Evolutionary conservation across 2,888 invertebrate genomes (phyloP).

Genomic region (Venusia cambrica): DNA sequence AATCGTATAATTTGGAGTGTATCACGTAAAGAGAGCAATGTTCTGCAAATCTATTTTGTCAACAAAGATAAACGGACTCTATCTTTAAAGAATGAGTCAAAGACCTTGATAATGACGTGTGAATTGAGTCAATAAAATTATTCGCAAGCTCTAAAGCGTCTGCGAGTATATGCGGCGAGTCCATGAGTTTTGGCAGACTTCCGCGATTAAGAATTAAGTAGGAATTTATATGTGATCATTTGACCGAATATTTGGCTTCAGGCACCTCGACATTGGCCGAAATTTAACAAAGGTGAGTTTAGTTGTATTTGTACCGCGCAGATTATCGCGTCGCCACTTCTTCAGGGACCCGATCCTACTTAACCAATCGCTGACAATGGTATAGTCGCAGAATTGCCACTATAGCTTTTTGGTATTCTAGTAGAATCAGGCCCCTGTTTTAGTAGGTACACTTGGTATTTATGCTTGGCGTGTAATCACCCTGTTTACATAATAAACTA

Average conservation of each 20-base stretch:
- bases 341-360: no score
- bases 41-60: conserved; percentile 47
- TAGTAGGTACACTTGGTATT: no score
- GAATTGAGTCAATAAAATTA: conserved; percentile 57
- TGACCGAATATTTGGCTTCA: conserved; percentile 3
- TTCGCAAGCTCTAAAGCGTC: conserved; percentile 42
- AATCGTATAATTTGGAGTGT: conserved; percentile 19
- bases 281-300: not conserved
- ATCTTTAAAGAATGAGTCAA: conserved; percentile 62
- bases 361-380: no score
- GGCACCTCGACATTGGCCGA: conserved; percentile 2
- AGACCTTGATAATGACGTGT: conserved; percentile 70
- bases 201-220: conserved; percentile 38
- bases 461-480: no score
- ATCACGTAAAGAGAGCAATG: conserved; percentile 40
- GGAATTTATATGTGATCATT: conserved; percentile 11
- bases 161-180: conserved; percentile 29
- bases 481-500: no score
- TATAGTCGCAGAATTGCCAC: no score
- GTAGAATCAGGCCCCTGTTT: no score
- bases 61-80: conserved; percentile 58
- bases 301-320: no score
- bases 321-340: no score
- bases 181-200: conserved; percentile 39
- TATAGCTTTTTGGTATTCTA: no score